Conservation (phyloP, 2,113 vertebrate genomes). For the Zosterops pallidus region DNA sequence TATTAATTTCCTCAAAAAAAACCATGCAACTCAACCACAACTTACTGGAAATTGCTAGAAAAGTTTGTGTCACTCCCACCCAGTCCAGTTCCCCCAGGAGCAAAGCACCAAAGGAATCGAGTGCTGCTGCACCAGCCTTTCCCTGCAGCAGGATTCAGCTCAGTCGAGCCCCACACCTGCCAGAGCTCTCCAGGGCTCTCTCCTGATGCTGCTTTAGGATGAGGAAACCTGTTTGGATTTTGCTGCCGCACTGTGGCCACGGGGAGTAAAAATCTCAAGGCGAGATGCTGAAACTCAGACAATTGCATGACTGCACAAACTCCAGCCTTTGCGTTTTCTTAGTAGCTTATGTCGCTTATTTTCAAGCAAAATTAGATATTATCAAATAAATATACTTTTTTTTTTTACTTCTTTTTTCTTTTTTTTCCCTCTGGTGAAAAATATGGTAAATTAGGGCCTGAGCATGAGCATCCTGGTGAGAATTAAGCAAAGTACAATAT, state of each 20-base stretch:
- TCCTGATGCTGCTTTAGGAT: accelerated
- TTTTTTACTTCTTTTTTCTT: no score
- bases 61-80: background rate
- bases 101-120: background rate
- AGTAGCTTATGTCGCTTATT: background rate
- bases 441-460: background rate
- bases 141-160: background rate
- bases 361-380: background rate
- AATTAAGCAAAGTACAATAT: background rate
- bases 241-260: conserved; percentile 45
- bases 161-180: accelerated
- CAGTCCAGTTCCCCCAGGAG: background rate
- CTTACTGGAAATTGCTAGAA: background rate
- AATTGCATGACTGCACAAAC: background rate
- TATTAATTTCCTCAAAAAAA: background rate
- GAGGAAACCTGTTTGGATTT: background rate
- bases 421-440: background rate
- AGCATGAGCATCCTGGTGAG: background rate
- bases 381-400: background rate
- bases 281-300: accelerated
- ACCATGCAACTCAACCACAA: background rate
- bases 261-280: background rate
- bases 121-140: accelerated
- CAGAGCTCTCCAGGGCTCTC: accelerated
- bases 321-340: background rate